Base-by-base conservation (phyloP, 2,113 vertebrate genomes). In the Petrocephalus microphthalmus region DNA sequence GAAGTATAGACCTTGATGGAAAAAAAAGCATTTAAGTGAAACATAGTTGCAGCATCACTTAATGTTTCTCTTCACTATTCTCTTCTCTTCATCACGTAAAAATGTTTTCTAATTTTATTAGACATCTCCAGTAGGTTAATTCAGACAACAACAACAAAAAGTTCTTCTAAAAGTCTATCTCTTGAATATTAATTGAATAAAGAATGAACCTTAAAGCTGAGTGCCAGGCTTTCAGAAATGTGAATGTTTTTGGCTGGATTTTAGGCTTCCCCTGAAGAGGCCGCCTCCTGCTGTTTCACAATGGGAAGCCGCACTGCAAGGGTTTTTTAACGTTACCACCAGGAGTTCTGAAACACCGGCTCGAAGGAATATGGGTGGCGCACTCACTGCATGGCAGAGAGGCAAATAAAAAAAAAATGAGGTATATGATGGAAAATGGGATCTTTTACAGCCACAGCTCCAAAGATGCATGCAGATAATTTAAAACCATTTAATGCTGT, bases 111-210 rank as follows among this genome's bases (percentile, higher is more conserved):
- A 17, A 37, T 15, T 53, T 53, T 7, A 53, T 15, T 15, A 53
- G 33, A 78, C 71, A 74, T 74, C 25, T 74, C 33, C 5, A 78
- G 33, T 78, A 33, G n/a, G 60, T 67, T 42, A 42, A 42, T 42
- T 67, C 60, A 29, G n/a, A 67, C 60, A 29, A 29, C n/a, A 29
- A 29, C n/a, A 67, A 67, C 60, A 67, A 67, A 67, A 67, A 67
- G 25, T 67, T 67, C 60, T 81, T 20, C n/a, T 81, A 81, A 81
- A 45, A 42, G 29, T 42, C 19, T 81, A 20, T 42, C 81, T 52
- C 49, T 13, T n/a, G 52, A 53, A 54, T 85, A 56, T 56, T 85
- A 85, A 85, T 54, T 85, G 84, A 54, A 56, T 85, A 51, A 37
- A 13, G 29, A 85, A 85, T 54, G 84, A 54, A 54, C 84, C 52